Evolutionary conservation across 2,888 invertebrate genomes (phyloP).

Genomic region (Nematopogon swammerdamellus): DNA sequence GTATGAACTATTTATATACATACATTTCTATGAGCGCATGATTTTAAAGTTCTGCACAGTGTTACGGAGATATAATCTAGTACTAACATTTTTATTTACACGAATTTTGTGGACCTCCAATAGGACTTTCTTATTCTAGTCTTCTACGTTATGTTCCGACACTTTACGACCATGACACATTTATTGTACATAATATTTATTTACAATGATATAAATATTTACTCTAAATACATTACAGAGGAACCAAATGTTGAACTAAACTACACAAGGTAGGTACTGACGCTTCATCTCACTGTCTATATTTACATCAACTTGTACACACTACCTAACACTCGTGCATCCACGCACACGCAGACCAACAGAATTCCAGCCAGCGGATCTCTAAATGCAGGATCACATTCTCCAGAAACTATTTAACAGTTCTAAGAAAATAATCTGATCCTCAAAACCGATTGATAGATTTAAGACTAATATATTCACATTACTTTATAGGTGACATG

Average conservation of each 20-base stretch:
- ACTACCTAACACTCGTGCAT: too few species aligned
- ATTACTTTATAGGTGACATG: conserved; percentile 29
- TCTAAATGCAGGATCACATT: too few species aligned
- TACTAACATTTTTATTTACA: neutral
- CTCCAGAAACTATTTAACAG: too few species aligned
- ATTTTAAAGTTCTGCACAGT: too few species aligned
- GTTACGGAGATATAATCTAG: too few species aligned
- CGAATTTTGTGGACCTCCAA: neutral
- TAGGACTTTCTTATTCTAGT: neutral
- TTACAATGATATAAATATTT: conserved; percentile 40
- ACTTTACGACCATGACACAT: neutral
- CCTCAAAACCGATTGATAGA: too few species aligned
- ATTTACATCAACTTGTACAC: neutral
- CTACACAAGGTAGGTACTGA: conserved; percentile 25
- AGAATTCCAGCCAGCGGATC: too few species aligned
- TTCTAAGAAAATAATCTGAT: too few species aligned
- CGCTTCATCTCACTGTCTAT: conserved; percentile 6
- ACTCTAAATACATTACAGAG: conserved; percentile 46
- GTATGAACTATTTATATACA: too few species aligned
- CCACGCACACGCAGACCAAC: too few species aligned
- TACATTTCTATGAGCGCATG: too few species aligned
- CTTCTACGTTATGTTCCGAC: neutral
- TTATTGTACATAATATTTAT: conserved; percentile 17
- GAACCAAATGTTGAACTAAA: conserved; percentile 50
- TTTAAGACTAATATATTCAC: too few species aligned